phyloP scores from a whole-genome alignment of 2,888 invertebrate genomes.

The Invenusta paracnida region DNA sequence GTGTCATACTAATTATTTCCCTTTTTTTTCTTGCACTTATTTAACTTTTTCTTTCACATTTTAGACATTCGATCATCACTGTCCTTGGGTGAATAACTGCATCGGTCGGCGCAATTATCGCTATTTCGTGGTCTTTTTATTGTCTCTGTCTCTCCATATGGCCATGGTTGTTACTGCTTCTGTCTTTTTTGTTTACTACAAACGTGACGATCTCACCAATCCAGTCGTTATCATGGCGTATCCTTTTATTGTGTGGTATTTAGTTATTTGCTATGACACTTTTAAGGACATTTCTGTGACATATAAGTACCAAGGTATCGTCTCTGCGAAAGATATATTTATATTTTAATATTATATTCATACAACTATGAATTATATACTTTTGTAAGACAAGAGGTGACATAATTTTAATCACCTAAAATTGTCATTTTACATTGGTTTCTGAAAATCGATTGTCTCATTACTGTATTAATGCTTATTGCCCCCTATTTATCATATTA shows the following conservation, averaged over 20 bases:
- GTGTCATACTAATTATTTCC: neutral
- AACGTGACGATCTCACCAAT: constrained; percentile 74
- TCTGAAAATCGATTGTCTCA: too few relatives aligned
- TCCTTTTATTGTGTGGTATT: constrained; percentile 46
- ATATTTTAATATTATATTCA: too few relatives aligned
- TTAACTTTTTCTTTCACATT: neutral
- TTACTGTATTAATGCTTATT: too few relatives aligned
- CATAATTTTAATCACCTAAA: too few relatives aligned
- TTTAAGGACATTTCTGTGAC: neutral
- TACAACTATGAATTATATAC: too few relatives aligned
- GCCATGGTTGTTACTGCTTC: constrained; percentile 89
- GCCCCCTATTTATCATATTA: too few relatives aligned
- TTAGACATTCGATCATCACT: constrained; percentile 98
- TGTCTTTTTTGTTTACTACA: constrained; percentile 81
- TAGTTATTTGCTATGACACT: constrained; percentile 18
- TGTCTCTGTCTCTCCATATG: constrained; percentile 94
- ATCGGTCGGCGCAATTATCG: constrained; percentile 94
- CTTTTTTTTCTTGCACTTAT: neutral
- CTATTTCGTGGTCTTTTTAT: constrained; percentile 96
- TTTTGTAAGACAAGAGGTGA: too few relatives aligned
- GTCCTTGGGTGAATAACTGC: constrained; percentile 64
- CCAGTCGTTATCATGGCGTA: constrained; percentile 67
- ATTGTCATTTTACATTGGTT: too few relatives aligned
- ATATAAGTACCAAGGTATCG: too few relatives aligned
- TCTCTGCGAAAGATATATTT: too few relatives aligned